phyloP scores from a whole-genome alignment of 2,797 vertebrate species.

The Sitta carolinensis region DNA sequence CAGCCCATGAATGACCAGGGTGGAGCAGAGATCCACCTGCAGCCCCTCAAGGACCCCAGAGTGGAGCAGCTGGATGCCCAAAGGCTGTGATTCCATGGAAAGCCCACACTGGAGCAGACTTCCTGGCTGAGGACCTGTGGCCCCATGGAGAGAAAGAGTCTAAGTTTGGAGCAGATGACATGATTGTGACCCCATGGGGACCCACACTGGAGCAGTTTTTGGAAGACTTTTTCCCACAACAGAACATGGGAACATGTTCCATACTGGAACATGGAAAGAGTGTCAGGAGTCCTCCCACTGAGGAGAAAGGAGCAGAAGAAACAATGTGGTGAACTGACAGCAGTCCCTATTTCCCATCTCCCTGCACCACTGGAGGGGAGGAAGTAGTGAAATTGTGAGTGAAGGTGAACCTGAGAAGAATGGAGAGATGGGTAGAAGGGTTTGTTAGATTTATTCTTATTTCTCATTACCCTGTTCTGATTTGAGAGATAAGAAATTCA shows the following conservation, averaged over 20 bases:
- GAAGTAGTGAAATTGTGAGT: not conserved
- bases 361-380: not conserved
- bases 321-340: rapidly evolving
- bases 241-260: not conserved
- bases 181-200: not conserved
- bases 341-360: not conserved
- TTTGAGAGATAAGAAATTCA: not conserved
- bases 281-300: not conserved
- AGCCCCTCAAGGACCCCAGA: rapidly evolving
- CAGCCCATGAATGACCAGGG: rapidly evolving
- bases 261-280: not conserved
- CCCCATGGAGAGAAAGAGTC: not conserved
- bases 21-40: not conserved
- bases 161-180: not conserved
- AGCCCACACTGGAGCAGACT: not conserved
- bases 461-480: not conserved
- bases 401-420: not conserved
- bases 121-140: not conserved
- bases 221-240: not conserved
- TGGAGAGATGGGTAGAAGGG: rapidly evolving
- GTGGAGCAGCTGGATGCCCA: not conserved
- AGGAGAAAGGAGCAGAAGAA: not conserved
- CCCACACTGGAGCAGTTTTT: not conserved
- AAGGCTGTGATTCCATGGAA: not conserved
- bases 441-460: not conserved